phyloP scores from a whole-genome alignment of 2,113 vertebrate genomes.

The Gallinago jamesoni region DNA sequence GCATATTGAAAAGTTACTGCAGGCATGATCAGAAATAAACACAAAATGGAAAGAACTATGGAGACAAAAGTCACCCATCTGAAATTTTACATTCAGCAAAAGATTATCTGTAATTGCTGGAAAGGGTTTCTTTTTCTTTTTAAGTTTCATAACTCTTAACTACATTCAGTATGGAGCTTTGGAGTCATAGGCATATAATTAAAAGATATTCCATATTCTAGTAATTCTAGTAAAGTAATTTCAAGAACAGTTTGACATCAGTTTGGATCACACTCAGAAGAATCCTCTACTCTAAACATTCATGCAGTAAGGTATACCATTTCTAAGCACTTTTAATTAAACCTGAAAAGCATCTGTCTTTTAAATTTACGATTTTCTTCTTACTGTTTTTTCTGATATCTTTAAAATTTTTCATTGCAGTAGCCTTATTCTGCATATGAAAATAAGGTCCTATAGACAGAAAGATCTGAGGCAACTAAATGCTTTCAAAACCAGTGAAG shows the following conservation, averaged over 20 bases:
- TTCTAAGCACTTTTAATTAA: conserved; percentile 40
- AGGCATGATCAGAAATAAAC: not conserved
- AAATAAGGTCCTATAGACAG: conserved; percentile 30
- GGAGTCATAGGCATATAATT: conserved; percentile 42
- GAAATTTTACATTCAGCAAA: conserved; percentile 20
- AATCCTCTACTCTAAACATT: conserved; percentile 8
- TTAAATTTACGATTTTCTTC: not conserved
- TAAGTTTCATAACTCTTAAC: conserved; percentile 42
- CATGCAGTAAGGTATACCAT: conserved; percentile 1
- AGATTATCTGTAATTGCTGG: not conserved
- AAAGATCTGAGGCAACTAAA: conserved; percentile 3
- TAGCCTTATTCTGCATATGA: not conserved
- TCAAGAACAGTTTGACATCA: conserved; percentile 47
- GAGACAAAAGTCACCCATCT: not conserved
- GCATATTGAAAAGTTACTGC: not conserved
- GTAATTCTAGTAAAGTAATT: not conserved
- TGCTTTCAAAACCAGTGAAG: not conserved
- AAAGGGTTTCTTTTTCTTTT: conserved; percentile 1
- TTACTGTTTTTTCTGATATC: conserved; percentile 41
- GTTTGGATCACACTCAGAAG: conserved; percentile 31
- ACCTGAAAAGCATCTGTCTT: not conserved
- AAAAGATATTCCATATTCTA: conserved; percentile 25
- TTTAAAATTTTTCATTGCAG: conserved; percentile 49
- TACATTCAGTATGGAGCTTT: conserved; percentile 28
- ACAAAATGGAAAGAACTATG: not conserved